phyloP scores from a whole-genome alignment of 2,888 invertebrate species.

The Caenorhabditis sulstoni region DNA sequence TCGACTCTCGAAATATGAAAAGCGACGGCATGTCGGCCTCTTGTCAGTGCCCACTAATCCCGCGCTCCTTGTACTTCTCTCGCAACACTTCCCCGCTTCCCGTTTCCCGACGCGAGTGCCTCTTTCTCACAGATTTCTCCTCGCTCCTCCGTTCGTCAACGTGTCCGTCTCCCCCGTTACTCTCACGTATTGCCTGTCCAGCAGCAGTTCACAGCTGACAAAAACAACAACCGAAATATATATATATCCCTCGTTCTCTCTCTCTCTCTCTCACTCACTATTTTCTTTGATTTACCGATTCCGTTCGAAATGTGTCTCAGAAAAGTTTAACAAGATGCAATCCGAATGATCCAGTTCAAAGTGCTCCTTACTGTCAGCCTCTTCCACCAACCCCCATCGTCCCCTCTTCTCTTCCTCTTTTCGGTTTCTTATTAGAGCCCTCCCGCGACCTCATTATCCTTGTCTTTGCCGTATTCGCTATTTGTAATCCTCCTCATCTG shows the following conservation, averaged over 20 bases:
- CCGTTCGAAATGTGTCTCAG: too few relatives aligned
- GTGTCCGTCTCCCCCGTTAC: slow-evolving; percentile 6
- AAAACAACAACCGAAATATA: slow-evolving; percentile 14
- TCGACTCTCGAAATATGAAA: slow-evolving; percentile 20
- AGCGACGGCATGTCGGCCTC: slow-evolving; percentile 1
- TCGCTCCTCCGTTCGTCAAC: background rate
- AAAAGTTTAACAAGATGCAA: too few relatives aligned
- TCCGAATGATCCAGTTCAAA: too few relatives aligned
- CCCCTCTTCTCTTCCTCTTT: slow-evolving; percentile 1
- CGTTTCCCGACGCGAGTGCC: background rate
- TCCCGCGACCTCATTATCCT: slow-evolving; percentile 15
- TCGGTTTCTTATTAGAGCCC: background rate
- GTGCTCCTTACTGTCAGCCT: too few relatives aligned
- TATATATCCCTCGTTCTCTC: slow-evolving; percentile 5
- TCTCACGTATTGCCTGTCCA: slow-evolving; percentile 2
- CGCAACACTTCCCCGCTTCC: slow-evolving; percentile 5
- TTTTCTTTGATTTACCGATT: too few relatives aligned
- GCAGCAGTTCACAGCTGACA: slow-evolving; percentile 20
- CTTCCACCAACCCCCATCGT: too few relatives aligned
- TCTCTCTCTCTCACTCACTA: background rate
- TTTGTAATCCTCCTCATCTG: slow-evolving; percentile 22
- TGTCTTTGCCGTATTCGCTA: slow-evolving; percentile 4
- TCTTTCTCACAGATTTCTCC: slow-evolving; percentile 2
- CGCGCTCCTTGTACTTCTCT: background rate
- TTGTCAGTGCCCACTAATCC: slow-evolving; percentile 4